phyloP scores from a whole-genome alignment of 2,113 vertebrate species.

The Eonycteris spelaea region DNA sequence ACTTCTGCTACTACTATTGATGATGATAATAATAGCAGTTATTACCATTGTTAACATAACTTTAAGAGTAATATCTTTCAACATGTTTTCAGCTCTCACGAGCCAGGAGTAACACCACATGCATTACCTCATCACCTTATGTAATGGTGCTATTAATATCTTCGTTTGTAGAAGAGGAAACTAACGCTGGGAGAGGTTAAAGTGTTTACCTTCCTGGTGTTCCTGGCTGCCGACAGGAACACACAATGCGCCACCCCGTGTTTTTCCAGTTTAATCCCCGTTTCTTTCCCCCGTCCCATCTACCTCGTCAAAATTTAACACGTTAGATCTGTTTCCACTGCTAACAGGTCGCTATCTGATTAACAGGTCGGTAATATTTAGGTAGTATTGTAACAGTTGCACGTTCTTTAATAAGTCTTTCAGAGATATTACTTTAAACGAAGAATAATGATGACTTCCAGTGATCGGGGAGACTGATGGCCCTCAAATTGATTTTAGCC shows the following conservation, averaged over 20 bases:
- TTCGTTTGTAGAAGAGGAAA: slow-evolving; percentile 12
- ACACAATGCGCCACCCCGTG: not conserved
- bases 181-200: not conserved
- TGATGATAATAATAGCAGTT: not conserved
- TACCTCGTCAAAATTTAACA: not conserved
- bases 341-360: slow-evolving; percentile 11
- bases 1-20: not conserved
- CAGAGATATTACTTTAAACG: not conserved
- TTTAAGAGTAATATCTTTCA: not conserved
- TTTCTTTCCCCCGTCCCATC: not conserved
- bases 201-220: not conserved
- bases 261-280: not conserved
- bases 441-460: not conserved
- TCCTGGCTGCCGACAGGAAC: not conserved
- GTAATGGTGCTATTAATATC: slow-evolving; percentile 17
- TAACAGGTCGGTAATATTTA: slow-evolving; percentile 10
- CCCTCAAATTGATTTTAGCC: not conserved
- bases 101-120: slow-evolving; percentile 19
- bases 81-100: not conserved
- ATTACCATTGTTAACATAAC: not conserved
- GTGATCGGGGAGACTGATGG: not conserved
- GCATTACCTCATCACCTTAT: not conserved
- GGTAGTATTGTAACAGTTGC: slow-evolving; percentile 1
- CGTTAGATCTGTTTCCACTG: not conserved
- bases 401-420: slow-evolving; percentile 27